Conservation (phyloP, 2,888 invertebrate genomes). For the Teinopalpus imperialis region DNA sequence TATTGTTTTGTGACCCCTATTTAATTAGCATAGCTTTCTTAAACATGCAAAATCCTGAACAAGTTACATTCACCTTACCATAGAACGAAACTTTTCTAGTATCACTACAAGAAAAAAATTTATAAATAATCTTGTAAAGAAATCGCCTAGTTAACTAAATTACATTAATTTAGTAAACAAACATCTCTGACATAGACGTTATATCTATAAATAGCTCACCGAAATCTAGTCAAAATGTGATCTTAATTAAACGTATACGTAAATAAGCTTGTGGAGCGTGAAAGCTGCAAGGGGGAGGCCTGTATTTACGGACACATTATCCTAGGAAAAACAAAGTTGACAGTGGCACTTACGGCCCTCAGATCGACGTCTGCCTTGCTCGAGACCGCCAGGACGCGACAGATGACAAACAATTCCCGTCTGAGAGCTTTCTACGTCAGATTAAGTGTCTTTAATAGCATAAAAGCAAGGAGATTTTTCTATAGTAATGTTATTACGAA, state of each 20-base stretch:
- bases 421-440: constrained; percentile 46
- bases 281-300: constrained; percentile 44
- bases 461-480: constrained; percentile 2
- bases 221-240: constrained; percentile 37
- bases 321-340: constrained; percentile 63
- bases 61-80: too few species aligned
- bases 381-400: constrained; percentile 37
- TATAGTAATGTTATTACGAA: constrained; percentile 4
- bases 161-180: too few species aligned
- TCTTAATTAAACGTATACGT: constrained; percentile 62
- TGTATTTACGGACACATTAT: constrained; percentile 69
- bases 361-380: constrained; percentile 30
- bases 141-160: too few species aligned
- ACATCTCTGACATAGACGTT: neutral
- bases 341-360: constrained; percentile 49
- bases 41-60: too few species aligned
- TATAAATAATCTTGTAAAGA: too few species aligned
- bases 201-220: neutral
- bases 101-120: too few species aligned
- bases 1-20: constrained; percentile 9
- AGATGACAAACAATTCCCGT: constrained; percentile 54
- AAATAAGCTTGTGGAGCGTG: constrained; percentile 51
- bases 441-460: constrained; percentile 18
- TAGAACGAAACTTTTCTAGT: too few species aligned
- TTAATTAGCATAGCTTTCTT: neutral